Percentiles rank a stretch among this genome's conserved stretches.
These are phyloP conservation scores for Psylliodes chrysocephalus DNA, from an alignment of 2,888 invertebrate genomes.

Conservation along the genomic window DNA sequence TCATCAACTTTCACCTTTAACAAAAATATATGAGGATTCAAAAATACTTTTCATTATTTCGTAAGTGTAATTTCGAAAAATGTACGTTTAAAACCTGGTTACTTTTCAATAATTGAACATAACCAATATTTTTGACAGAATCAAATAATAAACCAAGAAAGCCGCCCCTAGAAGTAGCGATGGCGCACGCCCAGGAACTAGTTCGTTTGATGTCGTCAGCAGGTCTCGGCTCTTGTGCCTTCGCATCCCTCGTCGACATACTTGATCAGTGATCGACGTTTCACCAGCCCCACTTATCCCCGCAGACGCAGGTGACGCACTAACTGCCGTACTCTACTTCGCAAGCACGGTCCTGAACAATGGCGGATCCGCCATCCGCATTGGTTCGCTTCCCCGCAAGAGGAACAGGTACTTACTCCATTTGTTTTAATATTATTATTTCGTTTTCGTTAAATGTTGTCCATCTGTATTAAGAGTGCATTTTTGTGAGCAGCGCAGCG, in stretches of 20 bases:
- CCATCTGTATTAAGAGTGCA: conserved; percentile 9
- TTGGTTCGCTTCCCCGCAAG: conserved; percentile 33
- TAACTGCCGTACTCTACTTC: conserved; percentile 47
- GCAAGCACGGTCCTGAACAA: conserved; percentile 16
- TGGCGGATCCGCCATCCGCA: conserved; percentile 3
- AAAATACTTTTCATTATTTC: too few species aligned
- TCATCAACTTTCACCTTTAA: too few species aligned
- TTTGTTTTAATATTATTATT: conserved; percentile 14
- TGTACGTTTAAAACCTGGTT: too few species aligned
- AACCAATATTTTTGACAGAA: conserved; percentile 72
- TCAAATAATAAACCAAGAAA: conserved; percentile 89
- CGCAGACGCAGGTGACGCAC: conserved; percentile 32
- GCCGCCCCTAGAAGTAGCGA: conserved; percentile 92
- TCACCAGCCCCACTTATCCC: conserved; percentile 23
- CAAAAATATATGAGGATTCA: too few species aligned
- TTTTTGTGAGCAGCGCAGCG: neutral
- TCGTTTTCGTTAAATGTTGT: neutral
- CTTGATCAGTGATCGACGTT: conserved; percentile 70
- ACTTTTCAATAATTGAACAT: too few species aligned
- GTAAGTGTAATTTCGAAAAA: too few species aligned
- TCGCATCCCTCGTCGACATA: conserved; percentile 89
- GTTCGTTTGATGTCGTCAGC: conserved; percentile 89
- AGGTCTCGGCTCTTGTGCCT: conserved; percentile 93
- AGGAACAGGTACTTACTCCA: conserved; percentile 43
- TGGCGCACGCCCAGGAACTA: conserved; percentile 89